Evolutionary conservation across 2,888 invertebrate species (phyloP).

Genomic region (Leptopilina drosophilae): DNA sequence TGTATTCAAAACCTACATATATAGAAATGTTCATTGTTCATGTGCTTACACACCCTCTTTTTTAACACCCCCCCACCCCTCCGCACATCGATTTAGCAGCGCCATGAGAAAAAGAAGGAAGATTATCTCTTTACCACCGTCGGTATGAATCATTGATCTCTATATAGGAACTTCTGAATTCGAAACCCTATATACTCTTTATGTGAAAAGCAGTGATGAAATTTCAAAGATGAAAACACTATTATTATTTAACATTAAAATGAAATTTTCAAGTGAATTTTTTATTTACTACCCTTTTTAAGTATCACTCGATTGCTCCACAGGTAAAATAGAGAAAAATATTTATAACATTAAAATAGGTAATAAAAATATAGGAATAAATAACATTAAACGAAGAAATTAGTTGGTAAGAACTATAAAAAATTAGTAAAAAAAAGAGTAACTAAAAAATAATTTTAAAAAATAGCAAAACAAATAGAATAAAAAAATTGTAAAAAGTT

Average conservation of each 20-base stretch:
- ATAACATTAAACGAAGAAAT: too few species aligned
- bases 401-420: too few species aligned
- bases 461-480: too few species aligned
- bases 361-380: too few species aligned
- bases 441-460: too few species aligned
- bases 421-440: too few species aligned
- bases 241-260: neutral
- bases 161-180: neutral
- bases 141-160: constrained; percentile 31
- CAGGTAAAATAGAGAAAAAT: too few species aligned
- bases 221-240: constrained; percentile 1
- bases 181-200: neutral
- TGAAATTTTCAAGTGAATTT: too few species aligned
- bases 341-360: too few species aligned
- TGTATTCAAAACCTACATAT: constrained; percentile 10
- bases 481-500: too few species aligned
- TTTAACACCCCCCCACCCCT: constrained; percentile 9
- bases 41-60: constrained; percentile 32
- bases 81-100: constrained; percentile 31
- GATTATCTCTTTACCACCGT: constrained; percentile 38
- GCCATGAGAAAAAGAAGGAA: constrained; percentile 33
- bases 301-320: too few species aligned
- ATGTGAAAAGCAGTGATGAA: neutral
- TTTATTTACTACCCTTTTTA: too few species aligned
- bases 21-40: neutral